Evolutionary conservation across 2,113 vertebrate species (phyloP).

Genomic region (Neopipo cinnamomea): DNA sequence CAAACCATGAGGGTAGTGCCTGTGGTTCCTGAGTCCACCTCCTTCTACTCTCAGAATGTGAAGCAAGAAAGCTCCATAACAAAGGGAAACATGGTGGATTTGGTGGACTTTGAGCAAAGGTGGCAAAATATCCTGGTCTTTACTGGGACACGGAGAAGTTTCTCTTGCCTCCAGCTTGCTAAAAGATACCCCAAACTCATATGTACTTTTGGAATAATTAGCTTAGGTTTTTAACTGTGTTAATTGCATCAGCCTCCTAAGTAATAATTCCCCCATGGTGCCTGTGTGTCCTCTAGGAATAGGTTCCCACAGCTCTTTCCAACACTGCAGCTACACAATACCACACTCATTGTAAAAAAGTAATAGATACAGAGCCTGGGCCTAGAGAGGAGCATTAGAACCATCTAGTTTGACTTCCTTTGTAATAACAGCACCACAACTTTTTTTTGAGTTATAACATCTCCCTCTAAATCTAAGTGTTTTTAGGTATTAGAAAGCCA

Average conservation of each 20-base stretch:
- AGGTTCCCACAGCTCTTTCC: background rate
- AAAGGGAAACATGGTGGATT: background rate
- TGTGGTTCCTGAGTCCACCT: background rate
- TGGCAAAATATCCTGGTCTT: background rate
- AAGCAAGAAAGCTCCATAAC: background rate
- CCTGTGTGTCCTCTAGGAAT: background rate
- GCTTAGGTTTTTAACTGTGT: background rate
- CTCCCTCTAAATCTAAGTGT: background rate
- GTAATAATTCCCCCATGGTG: background rate
- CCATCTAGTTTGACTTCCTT: background rate
- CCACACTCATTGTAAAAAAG: background rate
- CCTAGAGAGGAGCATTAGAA: background rate
- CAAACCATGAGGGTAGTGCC: background rate
- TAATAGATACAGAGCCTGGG: background rate
- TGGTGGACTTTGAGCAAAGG: background rate
- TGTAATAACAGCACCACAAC: background rate
- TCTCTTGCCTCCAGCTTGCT: background rate
- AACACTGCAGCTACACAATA: background rate
- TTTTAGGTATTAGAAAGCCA: background rate
- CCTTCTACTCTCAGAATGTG: background rate
- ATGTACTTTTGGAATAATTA: background rate
- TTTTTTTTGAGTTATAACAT: background rate
- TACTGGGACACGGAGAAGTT: rapidly evolving
- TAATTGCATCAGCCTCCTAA: background rate
- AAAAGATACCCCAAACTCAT: background rate